Conservation (phyloP, 2,113 vertebrate species). For the Pluvianellus socialis region DNA sequence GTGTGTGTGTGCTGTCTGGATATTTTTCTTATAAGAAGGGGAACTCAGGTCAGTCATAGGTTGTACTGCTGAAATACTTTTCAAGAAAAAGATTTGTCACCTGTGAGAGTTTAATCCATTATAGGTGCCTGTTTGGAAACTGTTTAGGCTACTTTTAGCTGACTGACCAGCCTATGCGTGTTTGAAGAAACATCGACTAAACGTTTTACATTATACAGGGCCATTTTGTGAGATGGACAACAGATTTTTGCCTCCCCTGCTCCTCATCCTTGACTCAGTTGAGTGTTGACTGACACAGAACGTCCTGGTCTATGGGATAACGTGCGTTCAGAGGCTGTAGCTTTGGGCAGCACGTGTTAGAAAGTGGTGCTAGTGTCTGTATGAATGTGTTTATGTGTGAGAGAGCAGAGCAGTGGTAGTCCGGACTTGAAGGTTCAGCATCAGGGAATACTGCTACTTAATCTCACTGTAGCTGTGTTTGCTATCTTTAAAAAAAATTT, state of each 20-base stretch:
- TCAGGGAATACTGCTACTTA: not conserved
- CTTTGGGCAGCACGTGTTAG: not conserved
- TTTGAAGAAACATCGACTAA: not conserved
- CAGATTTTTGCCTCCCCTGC: not conserved
- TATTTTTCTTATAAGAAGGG: not conserved
- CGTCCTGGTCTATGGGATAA: not conserved
- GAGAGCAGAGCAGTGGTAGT: not conserved
- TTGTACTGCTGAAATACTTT: not conserved
- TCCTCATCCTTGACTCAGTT: fast-evolving
- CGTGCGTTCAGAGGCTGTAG: fast-evolving
- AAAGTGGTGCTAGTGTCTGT: not conserved
- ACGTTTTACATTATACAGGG: not conserved
- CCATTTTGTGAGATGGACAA: not conserved
- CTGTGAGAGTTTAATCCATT: not conserved
- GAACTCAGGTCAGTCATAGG: not conserved
- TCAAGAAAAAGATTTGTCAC: not conserved
- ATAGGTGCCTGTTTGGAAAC: not conserved
- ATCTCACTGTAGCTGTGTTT: not conserved
- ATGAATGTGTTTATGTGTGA: not conserved
- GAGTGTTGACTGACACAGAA: not conserved
- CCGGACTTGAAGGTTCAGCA: not conserved
- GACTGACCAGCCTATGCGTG: not conserved
- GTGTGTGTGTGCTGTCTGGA: not conserved
- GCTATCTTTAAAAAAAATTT: not conserved
- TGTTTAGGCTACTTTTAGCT: not conserved